Conservation (phyloP, 2,888 invertebrate species). For the Apodemia mormo region DNA sequence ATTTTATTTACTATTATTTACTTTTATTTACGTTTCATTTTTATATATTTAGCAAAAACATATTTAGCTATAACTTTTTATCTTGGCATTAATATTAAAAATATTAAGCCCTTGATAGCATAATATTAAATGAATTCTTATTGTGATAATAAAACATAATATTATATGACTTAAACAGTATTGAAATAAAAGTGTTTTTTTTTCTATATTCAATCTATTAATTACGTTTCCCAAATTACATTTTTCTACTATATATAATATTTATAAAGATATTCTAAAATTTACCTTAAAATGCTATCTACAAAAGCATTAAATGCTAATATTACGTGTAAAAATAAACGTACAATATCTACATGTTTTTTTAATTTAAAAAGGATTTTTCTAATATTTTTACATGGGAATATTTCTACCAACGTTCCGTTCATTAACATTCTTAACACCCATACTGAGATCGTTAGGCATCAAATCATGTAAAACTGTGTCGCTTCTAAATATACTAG, state of each 20-base stretch:
- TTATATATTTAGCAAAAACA: too few relatives aligned
- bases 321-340: slow-evolving; percentile 35
- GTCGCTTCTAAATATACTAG: slow-evolving; percentile 70
- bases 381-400: slow-evolving; percentile 47
- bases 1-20: too few relatives aligned
- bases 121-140: neutral
- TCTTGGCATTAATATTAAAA: neutral
- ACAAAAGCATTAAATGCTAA: slow-evolving; percentile 34
- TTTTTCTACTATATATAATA: neutral
- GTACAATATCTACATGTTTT: slow-evolving; percentile 25
- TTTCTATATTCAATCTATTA: slow-evolving; percentile 15
- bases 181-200: slow-evolving; percentile 14
- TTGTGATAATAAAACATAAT: slow-evolving; percentile 16
- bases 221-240: slow-evolving; percentile 16
- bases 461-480: slow-evolving; percentile 72
- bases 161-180: neutral
- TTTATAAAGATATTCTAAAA: slow-evolving; percentile 9
- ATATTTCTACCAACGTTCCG: slow-evolving; percentile 55
- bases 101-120: neutral
- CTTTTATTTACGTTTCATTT: too few relatives aligned
- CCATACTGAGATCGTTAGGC: slow-evolving; percentile 75
- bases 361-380: slow-evolving; percentile 7
- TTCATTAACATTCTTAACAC: slow-evolving; percentile 55
- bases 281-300: slow-evolving; percentile 36
- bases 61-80: neutral